phyloP scores from a whole-genome alignment of 2,888 invertebrate genomes.

The Anodontia alba region DNA sequence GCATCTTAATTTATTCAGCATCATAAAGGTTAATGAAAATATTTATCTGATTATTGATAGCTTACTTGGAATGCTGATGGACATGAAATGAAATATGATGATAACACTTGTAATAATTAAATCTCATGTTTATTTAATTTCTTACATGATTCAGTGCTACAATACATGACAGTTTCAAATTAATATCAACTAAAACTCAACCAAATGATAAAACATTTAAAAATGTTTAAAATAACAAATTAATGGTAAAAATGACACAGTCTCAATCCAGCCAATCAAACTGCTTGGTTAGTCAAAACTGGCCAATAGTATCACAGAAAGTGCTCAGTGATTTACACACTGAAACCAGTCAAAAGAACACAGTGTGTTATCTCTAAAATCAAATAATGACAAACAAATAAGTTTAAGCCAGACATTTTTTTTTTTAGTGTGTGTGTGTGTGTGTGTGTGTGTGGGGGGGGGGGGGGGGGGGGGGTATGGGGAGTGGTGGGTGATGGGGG shows the following conservation, averaged over 20 bases:
- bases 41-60: too few relatives aligned
- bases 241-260: conserved; percentile 10
- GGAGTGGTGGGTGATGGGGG: too few relatives aligned
- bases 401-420: too few relatives aligned
- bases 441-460: too few relatives aligned
- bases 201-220: background rate
- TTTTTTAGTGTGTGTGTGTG: too few relatives aligned
- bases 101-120: background rate
- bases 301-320: conserved; percentile 6
- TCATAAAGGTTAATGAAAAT: too few relatives aligned
- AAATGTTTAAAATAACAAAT: background rate
- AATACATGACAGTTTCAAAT: background rate
- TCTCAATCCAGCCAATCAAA: background rate
- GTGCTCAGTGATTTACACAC: background rate
- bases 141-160: conserved; percentile 6
- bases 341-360: background rate
- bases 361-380: too few relatives aligned
- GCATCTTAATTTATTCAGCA: too few relatives aligned
- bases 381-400: too few relatives aligned
- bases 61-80: too few relatives aligned
- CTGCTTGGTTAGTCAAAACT: background rate
- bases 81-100: too few relatives aligned
- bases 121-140: conserved; percentile 2
- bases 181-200: background rate
- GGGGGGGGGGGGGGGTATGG: too few relatives aligned